Conservation (phyloP, 2,888 invertebrate species). For the Caenorhabditis japonica region DNA sequence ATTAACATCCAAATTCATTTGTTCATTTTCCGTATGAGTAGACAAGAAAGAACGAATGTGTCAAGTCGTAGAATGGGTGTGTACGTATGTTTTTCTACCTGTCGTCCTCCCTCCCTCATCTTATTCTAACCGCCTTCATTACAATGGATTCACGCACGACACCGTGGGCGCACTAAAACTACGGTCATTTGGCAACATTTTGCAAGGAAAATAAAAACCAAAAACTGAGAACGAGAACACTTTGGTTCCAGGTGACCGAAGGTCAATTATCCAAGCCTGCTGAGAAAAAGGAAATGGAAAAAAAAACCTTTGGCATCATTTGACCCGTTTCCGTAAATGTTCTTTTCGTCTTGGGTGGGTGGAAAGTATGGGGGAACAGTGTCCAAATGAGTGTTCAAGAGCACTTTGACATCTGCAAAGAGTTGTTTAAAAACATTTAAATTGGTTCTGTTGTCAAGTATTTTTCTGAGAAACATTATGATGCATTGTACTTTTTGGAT, state of each 20-base stretch:
- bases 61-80: conserved; percentile 27
- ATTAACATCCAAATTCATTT: not conserved
- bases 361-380: conserved; percentile 75
- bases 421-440: not conserved
- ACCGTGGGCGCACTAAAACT: conserved; percentile 16
- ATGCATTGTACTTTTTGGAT: conserved; percentile 30
- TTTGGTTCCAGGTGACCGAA: conserved; percentile 31
- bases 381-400: conserved; percentile 75
- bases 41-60: conserved; percentile 15
- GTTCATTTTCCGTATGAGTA: conserved; percentile 12
- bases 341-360: conserved; percentile 62
- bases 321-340: conserved; percentile 72
- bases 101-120: conserved; percentile 20
- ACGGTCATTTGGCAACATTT: conserved; percentile 18
- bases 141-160: conserved; percentile 33
- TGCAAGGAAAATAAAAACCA: too few relatives aligned
- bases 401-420: conserved; percentile 61
- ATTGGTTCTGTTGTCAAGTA: conserved; percentile 22
- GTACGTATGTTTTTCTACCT: too few relatives aligned
- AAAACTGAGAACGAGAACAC: conserved; percentile 9
- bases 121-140: too few relatives aligned
- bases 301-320: conserved; percentile 74
- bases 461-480: not conserved
- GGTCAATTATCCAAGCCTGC: conserved; percentile 12
- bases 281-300: not conserved